A percentile compares a stretch with the other conserved stretches of the same genome.
These are phyloP conservation scores for Caenorhabditis sp. DNA, from an alignment of 2,888 invertebrate genomes.

Conservation along the genomic window DNA sequence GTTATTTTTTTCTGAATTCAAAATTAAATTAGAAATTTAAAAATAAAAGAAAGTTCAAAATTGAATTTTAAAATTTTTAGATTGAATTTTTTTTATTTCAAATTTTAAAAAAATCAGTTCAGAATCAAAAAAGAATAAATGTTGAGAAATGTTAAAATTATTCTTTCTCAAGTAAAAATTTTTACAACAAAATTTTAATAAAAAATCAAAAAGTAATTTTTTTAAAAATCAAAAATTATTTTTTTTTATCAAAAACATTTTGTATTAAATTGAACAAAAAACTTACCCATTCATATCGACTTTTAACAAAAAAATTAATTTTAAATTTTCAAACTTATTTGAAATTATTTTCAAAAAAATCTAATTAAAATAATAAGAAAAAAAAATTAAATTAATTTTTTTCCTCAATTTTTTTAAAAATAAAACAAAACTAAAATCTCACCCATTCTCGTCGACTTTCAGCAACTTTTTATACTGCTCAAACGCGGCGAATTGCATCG, in stretches of 20 bases:
- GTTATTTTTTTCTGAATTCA: too few relatives aligned
- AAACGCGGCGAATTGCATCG: slow-evolving; percentile 97
- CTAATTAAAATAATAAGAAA: neutral
- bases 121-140: neutral
- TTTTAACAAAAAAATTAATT: too few relatives aligned
- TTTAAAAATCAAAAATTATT: neutral
- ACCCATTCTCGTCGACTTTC: slow-evolving; percentile 78
- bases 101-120: too few relatives aligned
- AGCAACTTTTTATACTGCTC: slow-evolving; percentile 95
- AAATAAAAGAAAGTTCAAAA: too few relatives aligned
- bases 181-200: neutral
- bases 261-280: neutral
- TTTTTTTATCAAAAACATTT: neutral
- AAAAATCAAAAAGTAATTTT: neutral
- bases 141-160: too few relatives aligned
- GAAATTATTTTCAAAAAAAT: slow-evolving; percentile 4
- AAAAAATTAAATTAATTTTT: neutral
- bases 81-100: too few relatives aligned
- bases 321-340: neutral
- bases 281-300: slow-evolving; percentile 27
- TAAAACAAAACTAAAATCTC: slow-evolving; percentile 17
- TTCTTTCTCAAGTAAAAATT: neutral
- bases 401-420: slow-evolving; percentile 8
- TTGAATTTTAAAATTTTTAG: too few relatives aligned
- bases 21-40: too few relatives aligned